Conservation (phyloP, 2,888 invertebrate species). For the Rhagonycha fulva region DNA sequence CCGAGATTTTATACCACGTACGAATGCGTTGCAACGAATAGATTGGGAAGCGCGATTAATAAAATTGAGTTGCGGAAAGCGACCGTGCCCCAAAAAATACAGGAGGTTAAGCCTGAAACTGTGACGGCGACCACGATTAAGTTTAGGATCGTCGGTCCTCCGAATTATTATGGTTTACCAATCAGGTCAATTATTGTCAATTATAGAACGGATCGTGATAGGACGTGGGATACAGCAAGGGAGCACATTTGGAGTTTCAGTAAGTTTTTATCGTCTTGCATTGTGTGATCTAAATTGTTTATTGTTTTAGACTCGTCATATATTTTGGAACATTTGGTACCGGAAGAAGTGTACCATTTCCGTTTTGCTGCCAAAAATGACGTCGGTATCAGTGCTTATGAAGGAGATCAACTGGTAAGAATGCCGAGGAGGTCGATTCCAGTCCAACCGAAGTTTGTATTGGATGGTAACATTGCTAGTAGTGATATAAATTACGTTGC, state of each 20-base stretch:
- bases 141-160: conserved; percentile 77
- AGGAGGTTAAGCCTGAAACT: conserved; percentile 68
- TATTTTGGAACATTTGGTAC: conserved; percentile 77
- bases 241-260: conserved; percentile 79
- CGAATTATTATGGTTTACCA: conserved; percentile 75
- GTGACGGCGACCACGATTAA: conserved; percentile 84
- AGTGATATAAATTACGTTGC: conserved; percentile 54
- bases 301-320: conserved; percentile 66
- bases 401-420: conserved; percentile 64
- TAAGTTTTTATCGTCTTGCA: conserved; percentile 43
- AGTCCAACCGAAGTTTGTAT: conserved; percentile 69
- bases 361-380: conserved; percentile 84
- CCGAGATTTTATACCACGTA: conserved; percentile 72
- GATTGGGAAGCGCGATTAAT: conserved; percentile 69
- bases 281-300: neutral
- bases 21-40: conserved; percentile 81
- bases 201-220: conserved; percentile 70
- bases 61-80: conserved; percentile 77
- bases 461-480: conserved; percentile 49
- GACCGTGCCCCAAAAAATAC: conserved; percentile 67
- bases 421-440: conserved; percentile 82
- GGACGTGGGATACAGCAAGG: conserved; percentile 70
- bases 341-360: conserved; percentile 79
- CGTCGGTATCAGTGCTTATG: conserved; percentile 79
- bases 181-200: conserved; percentile 74